phyloP scores from a whole-genome alignment of 2,888 invertebrate genomes.

The Lepetodrilus schrolli region DNA sequence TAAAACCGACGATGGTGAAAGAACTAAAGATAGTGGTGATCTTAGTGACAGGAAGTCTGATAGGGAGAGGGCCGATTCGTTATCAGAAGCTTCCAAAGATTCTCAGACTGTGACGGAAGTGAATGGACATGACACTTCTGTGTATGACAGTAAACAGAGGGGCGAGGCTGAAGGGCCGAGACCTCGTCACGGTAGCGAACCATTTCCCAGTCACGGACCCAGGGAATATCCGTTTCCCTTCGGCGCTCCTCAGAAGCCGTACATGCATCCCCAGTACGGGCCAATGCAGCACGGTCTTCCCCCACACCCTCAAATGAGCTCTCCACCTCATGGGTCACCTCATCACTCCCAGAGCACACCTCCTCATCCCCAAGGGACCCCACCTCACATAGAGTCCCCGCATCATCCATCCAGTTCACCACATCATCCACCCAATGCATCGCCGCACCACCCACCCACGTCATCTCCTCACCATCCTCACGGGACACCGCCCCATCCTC shows the following conservation, averaged over 20 bases:
- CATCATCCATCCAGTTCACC: constrained; percentile 11
- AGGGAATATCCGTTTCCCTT: neutral
- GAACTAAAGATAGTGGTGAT: constrained; percentile 24
- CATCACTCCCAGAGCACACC: neutral
- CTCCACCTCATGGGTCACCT: constrained; percentile 13
- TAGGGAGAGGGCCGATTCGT: constrained; percentile 7
- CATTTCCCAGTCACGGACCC: neutral
- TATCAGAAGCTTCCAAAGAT: neutral
- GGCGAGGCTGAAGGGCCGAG: neutral
- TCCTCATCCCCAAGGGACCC: constrained; percentile 3
- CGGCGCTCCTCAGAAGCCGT: constrained; percentile 13
- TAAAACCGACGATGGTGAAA: neutral
- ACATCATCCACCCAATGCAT: neutral
- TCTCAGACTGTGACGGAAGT: neutral
- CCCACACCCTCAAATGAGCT: neutral
- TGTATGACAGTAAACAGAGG: neutral
- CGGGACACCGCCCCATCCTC: constrained; percentile 30
- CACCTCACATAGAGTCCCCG: neutral
- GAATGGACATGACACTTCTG: neutral
- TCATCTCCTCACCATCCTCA: neutral
- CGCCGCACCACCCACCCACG: neutral
- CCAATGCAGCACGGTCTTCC: constrained; percentile 7
- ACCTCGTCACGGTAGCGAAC: neutral
- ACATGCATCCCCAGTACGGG: constrained; percentile 29
- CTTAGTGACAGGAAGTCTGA: constrained; percentile 32